Base-by-base conservation (phyloP, 2,888 invertebrate genomes). In the Chironomus tentans region DNA sequence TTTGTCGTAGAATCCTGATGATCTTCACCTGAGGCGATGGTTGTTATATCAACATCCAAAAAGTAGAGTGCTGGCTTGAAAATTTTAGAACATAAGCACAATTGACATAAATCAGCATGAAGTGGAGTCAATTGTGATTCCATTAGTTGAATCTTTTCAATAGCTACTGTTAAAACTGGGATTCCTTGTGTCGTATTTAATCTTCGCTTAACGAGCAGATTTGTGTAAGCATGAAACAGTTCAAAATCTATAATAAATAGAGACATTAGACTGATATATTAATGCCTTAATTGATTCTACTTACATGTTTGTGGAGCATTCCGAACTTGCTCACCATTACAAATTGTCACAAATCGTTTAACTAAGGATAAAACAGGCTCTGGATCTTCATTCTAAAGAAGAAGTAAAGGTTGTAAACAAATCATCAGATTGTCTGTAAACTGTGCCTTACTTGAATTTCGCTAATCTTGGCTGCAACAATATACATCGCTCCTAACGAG, bases 111-210 rank as follows among this genome's bases (percentile, higher is more conserved):
- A 84, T 96, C 95, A 15, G 95, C 93, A 85, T 98, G 98, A 79
- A 98, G 91, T 2, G 97, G 93, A 46, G 97, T 98, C 78, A 98
- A 85, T 83, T 97, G 97, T 13, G 94, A 91, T 80, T 94, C 93
- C 84, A 90, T 91, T 21, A 93, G 84, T 82, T 95, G 93, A 79
- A 97, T 91, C 84, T 96, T 96, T 79, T 91, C 88, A 78, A 97
- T 94, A 15, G 96, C 96, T 81, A 90, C 90, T 78, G 89, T 88
- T 74, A 98, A 82, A 74, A 95, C 86, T 81, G 89, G 89, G 77
- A 98, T 94, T 18, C 97, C 97, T 81, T 91, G 87, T 79, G 94
- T 88, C 78, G 82, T 82, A 21, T 94, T 90, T 82, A 92, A 90
- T 81, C 91, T 89, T 69, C 90, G 86, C 80, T 93, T 92, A 10